Base-by-base conservation (phyloP, 2,113 vertebrate genomes). In the Anhinga anhinga region DNA sequence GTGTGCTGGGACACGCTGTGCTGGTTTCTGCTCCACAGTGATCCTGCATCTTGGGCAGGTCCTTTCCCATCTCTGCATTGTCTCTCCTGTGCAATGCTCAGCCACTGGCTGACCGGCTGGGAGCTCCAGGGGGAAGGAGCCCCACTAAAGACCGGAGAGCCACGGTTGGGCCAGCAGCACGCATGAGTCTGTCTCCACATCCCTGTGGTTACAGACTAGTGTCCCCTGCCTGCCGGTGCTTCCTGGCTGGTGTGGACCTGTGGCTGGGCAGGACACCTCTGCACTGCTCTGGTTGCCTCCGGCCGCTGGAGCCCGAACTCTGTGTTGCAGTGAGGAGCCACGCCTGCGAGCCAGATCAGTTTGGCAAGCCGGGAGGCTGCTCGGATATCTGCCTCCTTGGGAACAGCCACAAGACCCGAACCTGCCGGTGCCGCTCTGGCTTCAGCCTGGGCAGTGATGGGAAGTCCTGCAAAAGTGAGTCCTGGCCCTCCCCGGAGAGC, bases 401-500 rank as follows among this genome's bases (percentile, higher is more conserved):
- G 86, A 99, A 99, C 98, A 99, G 99, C 98, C 99, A 99, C 98
- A 99, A 99, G 97, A 99, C 98, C 3, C 98, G 99, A 26, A 99
- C 99, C 29, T 99, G 99, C 97, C 99, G 99, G 36, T 99, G 99
- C 91, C 99, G 99, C 63, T 99, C 99, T 0, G 99, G 99, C 2
- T 99, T 99, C 98, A 99, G 99, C 97, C 98, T 99, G 42, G 99
- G 99, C 89, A 99, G 99, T 1, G 99, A 99, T 0, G 99, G 99
- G 45, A 99, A 99, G 61, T 99, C 99, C 45, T 99, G 99, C 98
- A 99, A 99, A 96, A 99, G 99, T 99, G 96, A 98, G 98, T 97
- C 73, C 72, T 32, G 50, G 10, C 12, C 9, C 21, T 32, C 22
- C 10, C 55, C 1, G 4, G 55, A 23, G 47, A 20, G 61, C 32